Percentiles rank a stretch among this genome's conserved stretches.
Evolutionary conservation across 2,113 vertebrate genomes (phyloP).

Genomic region (Ivindomyrus marchei): DNA sequence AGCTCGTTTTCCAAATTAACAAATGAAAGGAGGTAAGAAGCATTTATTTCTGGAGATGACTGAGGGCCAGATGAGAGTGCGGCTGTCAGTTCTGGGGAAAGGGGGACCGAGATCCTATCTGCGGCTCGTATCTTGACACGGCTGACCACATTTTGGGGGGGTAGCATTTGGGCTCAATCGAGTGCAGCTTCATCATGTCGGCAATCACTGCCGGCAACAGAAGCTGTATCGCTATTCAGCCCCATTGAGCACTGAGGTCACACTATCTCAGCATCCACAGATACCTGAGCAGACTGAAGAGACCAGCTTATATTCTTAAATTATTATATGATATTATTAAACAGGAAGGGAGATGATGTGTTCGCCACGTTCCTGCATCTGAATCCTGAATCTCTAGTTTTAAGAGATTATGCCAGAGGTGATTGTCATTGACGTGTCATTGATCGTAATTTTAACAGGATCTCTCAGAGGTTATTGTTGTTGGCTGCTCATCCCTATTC

Average conservation of each 20-base stretch:
- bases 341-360: background rate
- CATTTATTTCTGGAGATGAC: conserved; percentile 49
- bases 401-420: background rate
- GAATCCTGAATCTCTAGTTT: background rate
- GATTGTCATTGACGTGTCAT: background rate
- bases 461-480: background rate
- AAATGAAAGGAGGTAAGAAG: background rate
- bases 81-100: background rate
- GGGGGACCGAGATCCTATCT: background rate
- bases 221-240: conserved; percentile 46
- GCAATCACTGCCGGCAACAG: conserved; percentile 36
- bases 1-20: background rate
- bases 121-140: too few species aligned
- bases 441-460: background rate
- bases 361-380: background rate
- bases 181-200: conserved; percentile 43
- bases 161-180: conserved; percentile 50
- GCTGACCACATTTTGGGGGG: background rate
- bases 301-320: background rate
- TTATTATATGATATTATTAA: background rate
- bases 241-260: conserved; percentile 54
- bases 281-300: conserved; percentile 39
- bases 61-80: conserved; percentile 46
- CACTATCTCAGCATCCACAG: conserved; percentile 53
- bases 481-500: background rate